These are phyloP conservation scores for Ischnus inquisitorius DNA, from an alignment of 2,888 invertebrate species.

Conservation along the genomic window DNA sequence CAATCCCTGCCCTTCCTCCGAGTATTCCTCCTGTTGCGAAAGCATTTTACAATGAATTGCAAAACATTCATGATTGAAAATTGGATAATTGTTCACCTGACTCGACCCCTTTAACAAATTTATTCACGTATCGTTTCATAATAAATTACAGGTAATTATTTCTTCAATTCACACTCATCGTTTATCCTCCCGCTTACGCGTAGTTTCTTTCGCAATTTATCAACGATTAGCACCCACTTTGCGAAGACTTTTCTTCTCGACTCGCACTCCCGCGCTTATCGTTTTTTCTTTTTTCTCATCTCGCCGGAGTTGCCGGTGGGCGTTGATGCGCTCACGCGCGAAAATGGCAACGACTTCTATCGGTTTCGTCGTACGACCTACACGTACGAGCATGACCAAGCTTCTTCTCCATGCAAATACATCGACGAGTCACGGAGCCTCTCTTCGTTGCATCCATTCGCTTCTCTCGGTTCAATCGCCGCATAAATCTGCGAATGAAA, in stretches of 20 bases:
- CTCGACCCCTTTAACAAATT: slow-evolving; percentile 3
- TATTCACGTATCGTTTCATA: neutral
- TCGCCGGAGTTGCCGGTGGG: slow-evolving; percentile 14
- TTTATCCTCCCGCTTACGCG: neutral
- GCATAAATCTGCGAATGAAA: slow-evolving; percentile 26
- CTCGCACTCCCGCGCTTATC: neutral
- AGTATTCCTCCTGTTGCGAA: neutral
- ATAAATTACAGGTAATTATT: slow-evolving; percentile 9
- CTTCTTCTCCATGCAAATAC: slow-evolving; percentile 16
- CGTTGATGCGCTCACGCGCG: slow-evolving; percentile 51
- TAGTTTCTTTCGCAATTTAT: slow-evolving; percentile 34
- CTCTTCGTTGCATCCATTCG: neutral
- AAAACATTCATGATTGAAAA: neutral
- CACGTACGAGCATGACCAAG: slow-evolving; percentile 12
- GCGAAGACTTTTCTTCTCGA: slow-evolving; percentile 7
- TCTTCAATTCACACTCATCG: slow-evolving; percentile 4
- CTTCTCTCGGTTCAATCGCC: slow-evolving; percentile 17
- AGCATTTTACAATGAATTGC: neutral
- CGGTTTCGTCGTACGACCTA: slow-evolving; percentile 39
- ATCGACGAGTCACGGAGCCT: neutral
- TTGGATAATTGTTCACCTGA: neutral
- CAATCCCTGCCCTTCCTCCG: neutral
- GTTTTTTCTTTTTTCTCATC: slow-evolving; percentile 17
- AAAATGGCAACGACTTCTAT: slow-evolving; percentile 32
- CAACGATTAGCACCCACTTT: slow-evolving; percentile 37